Evolutionary conservation across 2,888 invertebrate species (phyloP), one percentile per base, ranked within the genome.

Genomic region (Synergus laeviventris): DNA sequence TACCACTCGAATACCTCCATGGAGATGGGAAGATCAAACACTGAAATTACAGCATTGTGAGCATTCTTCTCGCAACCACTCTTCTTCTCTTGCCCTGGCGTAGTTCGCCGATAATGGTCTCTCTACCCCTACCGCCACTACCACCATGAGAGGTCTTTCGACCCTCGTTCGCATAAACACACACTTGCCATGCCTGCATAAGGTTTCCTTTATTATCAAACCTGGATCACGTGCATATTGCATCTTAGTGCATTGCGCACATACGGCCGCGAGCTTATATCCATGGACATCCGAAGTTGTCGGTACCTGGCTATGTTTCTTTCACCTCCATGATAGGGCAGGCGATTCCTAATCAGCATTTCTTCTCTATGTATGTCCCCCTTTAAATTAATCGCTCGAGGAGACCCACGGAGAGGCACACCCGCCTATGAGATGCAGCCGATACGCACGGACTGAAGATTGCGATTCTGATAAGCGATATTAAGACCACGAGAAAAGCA

Each of bases 31-130:
- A 89, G 89, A 90, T 89, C 89, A 89, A 89, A 90, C 89, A 89
- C 88, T 89, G 87, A 89, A 89, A 89, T 90, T 89, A 89, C 89
- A 89, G 88, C 87, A 89, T 89, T 89, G 89, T 88, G 87, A 87
- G 86, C 87, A 89, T 89, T 90, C 88, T 86, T 87, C 88, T 87
- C 85, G 83, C 81, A 75, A 70, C 76, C 77, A 76, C 74, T 78
- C 78, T 75, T 81, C 77, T 77, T 73, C 76, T 79, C 73, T 75
- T 79, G 70, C 76, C 64, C 74, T 76, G 77, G 45, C 73, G 64
- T 73, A 81, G 74, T 79, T 82, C 82, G 84, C 84, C 86, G 85
- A 86, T 86, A 82, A 82, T 81, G 80, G 79, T 80, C 74, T 79
- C 76, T 14, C 31, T 38, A 39, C 60, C 11, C 75, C 39, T 18